Evolutionary conservation across 1,140 invertebrate species (phyloP).

Genomic region (Drosophila aff.): DNA sequence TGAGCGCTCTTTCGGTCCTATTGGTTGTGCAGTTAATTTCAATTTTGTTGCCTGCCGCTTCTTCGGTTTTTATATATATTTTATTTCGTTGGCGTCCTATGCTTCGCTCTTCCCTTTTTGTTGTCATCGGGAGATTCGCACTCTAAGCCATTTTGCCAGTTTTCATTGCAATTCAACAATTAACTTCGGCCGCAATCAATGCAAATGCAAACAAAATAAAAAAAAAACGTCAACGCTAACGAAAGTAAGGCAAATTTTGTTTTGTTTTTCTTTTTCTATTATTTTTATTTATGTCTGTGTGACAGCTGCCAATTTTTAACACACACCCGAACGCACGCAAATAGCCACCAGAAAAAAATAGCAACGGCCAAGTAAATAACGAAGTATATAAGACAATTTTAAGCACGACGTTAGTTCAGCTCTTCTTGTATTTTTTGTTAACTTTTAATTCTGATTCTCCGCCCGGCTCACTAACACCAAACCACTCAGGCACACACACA

Average conservation of each 20-base stretch:
- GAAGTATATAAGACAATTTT: slow-evolving; percentile 46
- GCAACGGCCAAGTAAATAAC: slow-evolving; percentile 1
- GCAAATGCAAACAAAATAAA: slow-evolving; percentile 6
- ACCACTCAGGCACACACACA: slow-evolving; percentile 6
- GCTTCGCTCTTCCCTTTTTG: slow-evolving; percentile 36
- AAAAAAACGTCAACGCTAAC: slow-evolving; percentile 8
- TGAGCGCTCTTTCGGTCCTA: slow-evolving; percentile 28
- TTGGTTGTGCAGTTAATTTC: slow-evolving; percentile 39
- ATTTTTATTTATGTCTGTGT: slow-evolving; percentile 29
- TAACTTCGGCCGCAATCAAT: slow-evolving; percentile 26
- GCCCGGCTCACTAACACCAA: slow-evolving; percentile 33
- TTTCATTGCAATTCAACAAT: slow-evolving; percentile 22
- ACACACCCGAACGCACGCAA: slow-evolving; percentile 42
- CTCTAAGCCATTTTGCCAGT: slow-evolving; percentile 15
- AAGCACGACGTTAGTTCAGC: slow-evolving; percentile 23
- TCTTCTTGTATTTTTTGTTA: slow-evolving; percentile 11
- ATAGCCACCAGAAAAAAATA: slow-evolving; percentile 41
- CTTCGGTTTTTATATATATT: slow-evolving; percentile 8
- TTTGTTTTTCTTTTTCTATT: slow-evolving; percentile 28
- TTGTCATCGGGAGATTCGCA: slow-evolving; percentile 48
- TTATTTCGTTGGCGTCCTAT: slow-evolving; percentile 22
- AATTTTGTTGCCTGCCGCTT: slow-evolving; percentile 20
- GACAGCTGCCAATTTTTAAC: slow-evolving; percentile 44
- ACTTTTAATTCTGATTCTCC: slow-evolving; percentile 20
- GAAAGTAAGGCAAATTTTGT: slow-evolving; percentile 31